phyloP scores from a whole-genome alignment of 2,888 invertebrate genomes.

The Trisateles emortualis region DNA sequence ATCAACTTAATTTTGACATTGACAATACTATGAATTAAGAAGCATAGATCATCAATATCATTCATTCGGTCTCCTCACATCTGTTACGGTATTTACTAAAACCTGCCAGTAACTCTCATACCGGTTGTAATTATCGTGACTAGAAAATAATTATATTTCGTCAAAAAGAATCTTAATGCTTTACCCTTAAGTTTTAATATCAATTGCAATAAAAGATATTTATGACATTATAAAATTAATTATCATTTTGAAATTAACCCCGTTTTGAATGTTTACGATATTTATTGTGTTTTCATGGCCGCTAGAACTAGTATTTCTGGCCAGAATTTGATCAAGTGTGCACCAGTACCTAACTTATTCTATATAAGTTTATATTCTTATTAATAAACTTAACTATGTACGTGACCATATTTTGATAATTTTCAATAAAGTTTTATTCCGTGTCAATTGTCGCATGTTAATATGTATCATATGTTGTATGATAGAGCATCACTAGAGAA shows the following conservation, averaged over 20 bases:
- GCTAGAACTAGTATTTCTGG: too few relatives aligned
- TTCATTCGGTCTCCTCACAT: background rate
- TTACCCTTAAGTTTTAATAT: background rate
- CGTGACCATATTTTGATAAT: too few relatives aligned
- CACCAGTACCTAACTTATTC: too few relatives aligned
- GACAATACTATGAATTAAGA: background rate
- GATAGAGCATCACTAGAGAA: too few relatives aligned
- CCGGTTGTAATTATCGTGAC: background rate
- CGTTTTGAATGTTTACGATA: too few relatives aligned
- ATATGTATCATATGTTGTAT: too few relatives aligned
- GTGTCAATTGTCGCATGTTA: too few relatives aligned
- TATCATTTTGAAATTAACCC: background rate
- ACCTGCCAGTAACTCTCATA: background rate
- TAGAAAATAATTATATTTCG: background rate
- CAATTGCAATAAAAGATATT: background rate
- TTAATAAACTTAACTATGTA: too few relatives aligned
- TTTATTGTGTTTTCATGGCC: too few relatives aligned
- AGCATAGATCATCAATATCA: background rate
- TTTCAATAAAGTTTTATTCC: too few relatives aligned
- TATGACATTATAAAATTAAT: background rate
- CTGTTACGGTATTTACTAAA: background rate
- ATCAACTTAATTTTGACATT: background rate
- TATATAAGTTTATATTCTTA: too few relatives aligned
- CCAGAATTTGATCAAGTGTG: too few relatives aligned
- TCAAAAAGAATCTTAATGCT: background rate